Base-by-base conservation (phyloP, 2,113 vertebrate genomes). In the Rhea americana region DNA sequence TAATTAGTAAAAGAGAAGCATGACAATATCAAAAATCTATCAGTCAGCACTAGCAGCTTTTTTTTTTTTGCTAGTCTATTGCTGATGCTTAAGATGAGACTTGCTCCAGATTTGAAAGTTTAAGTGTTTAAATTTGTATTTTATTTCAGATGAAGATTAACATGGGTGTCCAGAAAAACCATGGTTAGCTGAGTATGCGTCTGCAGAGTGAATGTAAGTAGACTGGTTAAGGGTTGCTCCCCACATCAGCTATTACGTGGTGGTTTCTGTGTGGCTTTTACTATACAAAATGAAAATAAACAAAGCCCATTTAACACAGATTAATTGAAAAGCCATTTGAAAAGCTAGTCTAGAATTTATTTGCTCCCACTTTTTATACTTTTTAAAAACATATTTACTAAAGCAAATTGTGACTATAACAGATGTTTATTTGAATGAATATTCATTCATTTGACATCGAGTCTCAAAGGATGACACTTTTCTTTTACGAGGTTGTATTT, bases 371-470 rank as follows among this genome's bases (percentile, higher is more conserved):
- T 87, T 78, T 87, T 85, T 95, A 61, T 70, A 84, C 81, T 77
- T 58, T 96, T 83, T 95, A 96, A 92, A 80, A 85, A 78, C 85
- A 91, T 76, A 95, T 95, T 96, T 96, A 93, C 66, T 88, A 20
- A 63, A 75, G 41, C 65, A 82, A 82, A 4, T 19, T 89, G 63
- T 94, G 71, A n/a, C 80, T 90, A 77, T 84, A 96, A 91, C 90
- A 97, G 91, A 92, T 97, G 92, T 91, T 97, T 96, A 82, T 95
- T 95, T 91, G 67, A 95, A 95, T 97, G 81, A 93, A 94, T 96
- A 97, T 94, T 95, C 67, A 88, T 96, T 96, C 19, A 5, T 93
- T 92, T 96, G 76, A 92, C 77, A 86, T 96, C 35, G 87, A 87
- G 73, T 93, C 74, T 85, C 87, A 66, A 73, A 91, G 95, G 90